Evolutionary conservation across 2,888 invertebrate species (phyloP).

Genomic region (Thyatira batis): DNA sequence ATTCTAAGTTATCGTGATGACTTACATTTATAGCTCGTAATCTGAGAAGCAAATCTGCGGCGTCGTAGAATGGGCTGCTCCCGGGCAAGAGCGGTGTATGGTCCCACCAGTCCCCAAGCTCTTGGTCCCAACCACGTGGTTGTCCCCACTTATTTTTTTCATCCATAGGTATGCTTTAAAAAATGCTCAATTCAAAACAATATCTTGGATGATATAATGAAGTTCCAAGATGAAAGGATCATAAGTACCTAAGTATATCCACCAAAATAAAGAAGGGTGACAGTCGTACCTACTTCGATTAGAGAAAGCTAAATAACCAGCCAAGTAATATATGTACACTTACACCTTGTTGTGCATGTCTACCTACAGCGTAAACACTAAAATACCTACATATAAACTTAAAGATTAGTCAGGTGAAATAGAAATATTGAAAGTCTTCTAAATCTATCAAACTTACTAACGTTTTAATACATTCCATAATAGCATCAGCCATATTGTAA

Average conservation of each 20-base stretch:
- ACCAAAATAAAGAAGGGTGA: no score
- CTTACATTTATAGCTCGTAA: conserved; percentile 57
- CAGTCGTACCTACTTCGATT: no score
- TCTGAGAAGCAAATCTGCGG: conserved; percentile 65
- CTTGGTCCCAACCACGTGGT: conserved; percentile 56
- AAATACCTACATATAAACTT: neutral
- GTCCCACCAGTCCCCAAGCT: conserved; percentile 77
- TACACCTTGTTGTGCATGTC: no score
- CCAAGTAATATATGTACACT: no score
- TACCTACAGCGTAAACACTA: no score
- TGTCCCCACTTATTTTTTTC: conserved; percentile 8
- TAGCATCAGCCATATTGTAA: conserved; percentile 54
- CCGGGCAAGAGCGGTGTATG: conserved; percentile 54
- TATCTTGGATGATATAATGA: neutral
- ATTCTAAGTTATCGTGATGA: no score
- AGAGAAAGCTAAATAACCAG: no score
- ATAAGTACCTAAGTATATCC: no score
- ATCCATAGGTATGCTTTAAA: neutral
- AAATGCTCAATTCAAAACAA: neutral
- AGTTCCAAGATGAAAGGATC: no score
- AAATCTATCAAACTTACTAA: neutral
- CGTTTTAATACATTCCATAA: conserved; percentile 28
- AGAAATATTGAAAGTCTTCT: no score
- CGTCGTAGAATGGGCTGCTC: conserved; percentile 56
- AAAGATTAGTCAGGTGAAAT: no score